Percentiles rank a stretch among this genome's conserved stretches.
phyloP scores from a whole-genome alignment of 2,113 vertebrate genomes.

The Sisor rabdophorus region DNA sequence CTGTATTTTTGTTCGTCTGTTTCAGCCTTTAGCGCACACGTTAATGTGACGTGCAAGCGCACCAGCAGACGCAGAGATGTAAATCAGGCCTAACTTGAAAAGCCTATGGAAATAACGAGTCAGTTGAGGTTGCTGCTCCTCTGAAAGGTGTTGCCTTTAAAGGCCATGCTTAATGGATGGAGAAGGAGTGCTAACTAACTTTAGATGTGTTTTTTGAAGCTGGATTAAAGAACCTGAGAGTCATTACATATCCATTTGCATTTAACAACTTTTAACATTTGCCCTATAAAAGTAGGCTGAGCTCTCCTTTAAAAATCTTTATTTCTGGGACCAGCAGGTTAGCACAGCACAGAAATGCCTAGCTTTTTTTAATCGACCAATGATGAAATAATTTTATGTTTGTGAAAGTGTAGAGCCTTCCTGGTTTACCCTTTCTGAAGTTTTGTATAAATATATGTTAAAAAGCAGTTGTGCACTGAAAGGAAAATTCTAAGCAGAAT shows the following conservation, averaged over 20 bases:
- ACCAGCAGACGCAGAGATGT: background rate
- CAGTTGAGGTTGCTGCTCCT: background rate
- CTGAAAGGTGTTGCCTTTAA: conserved; percentile 1
- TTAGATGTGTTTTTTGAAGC: background rate
- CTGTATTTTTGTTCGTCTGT: background rate
- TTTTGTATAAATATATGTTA: too few relatives aligned
- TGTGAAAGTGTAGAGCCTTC: too few relatives aligned
- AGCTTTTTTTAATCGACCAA: too few relatives aligned
- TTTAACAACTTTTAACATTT: background rate
- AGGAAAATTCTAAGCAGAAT: too few relatives aligned
- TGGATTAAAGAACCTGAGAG: conserved; percentile 13
- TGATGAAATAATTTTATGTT: too few relatives aligned
- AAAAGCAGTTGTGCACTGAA: too few relatives aligned
- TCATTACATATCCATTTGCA: background rate
- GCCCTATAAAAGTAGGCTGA: background rate
- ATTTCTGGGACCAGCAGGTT: background rate
- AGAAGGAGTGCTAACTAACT: background rate
- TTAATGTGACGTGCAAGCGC: background rate
- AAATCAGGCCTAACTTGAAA: conserved; percentile 16
- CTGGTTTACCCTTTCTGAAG: too few relatives aligned
- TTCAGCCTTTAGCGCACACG: background rate
- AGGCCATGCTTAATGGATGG: conserved; percentile 2
- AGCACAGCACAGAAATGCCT: too few relatives aligned
- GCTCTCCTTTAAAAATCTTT: background rate
- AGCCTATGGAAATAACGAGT: conserved; percentile 12